Evolutionary conservation across 2,797 vertebrate genomes (phyloP), one percentile per base, ranked within the genome.

Genomic region (Notamacropus eugenii): DNA sequence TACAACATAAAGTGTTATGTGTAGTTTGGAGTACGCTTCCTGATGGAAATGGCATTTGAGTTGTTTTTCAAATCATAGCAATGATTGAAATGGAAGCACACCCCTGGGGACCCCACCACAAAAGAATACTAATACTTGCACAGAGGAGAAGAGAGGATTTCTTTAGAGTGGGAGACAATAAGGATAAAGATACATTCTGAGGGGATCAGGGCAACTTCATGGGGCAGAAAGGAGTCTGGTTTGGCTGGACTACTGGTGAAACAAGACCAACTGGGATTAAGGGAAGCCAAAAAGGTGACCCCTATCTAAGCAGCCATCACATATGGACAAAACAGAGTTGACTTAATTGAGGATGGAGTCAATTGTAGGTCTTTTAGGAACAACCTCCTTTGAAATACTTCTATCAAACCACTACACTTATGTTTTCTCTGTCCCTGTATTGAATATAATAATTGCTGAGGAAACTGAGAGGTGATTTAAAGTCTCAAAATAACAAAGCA

Each of bases 331-430:
- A 57, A 93, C n/a, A 74, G 14, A 40, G 40, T 74, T 92, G 54
- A 56, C 92, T 97, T 58, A n/a, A 56, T 93, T 96, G 90, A 82
- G 74, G 31, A 62, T 56, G 91, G 52, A 95, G 19, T 28, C 92
- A 92, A 56, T n/a, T 96, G 55, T 91, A 87, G 50, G 16, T 92
- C 56, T 91, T 90, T 22, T 13, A 58, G n/a, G 52, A 27, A 55
- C 22, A 12, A 87, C 34, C 29, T 90, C 34, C 90, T 54, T 24
- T 91, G 24, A 40, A 6, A 90, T 16, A 59, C 67, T 95, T 95
- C 94, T 74, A 2, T 54, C 57, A 46, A 12, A 54, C 12, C 91
- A 95, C 96, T 22, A 93, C 11, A 55, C 24, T 56, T n/a, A 46
- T 22, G 4, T 6, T 13, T n/a, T 27, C n/a, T 0, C 10, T 6